Evolutionary conservation across 2,797 vertebrate genomes (phyloP), one percentile per base, ranked within the genome.

Genomic region (Lycodopsis pacificus): DNA sequence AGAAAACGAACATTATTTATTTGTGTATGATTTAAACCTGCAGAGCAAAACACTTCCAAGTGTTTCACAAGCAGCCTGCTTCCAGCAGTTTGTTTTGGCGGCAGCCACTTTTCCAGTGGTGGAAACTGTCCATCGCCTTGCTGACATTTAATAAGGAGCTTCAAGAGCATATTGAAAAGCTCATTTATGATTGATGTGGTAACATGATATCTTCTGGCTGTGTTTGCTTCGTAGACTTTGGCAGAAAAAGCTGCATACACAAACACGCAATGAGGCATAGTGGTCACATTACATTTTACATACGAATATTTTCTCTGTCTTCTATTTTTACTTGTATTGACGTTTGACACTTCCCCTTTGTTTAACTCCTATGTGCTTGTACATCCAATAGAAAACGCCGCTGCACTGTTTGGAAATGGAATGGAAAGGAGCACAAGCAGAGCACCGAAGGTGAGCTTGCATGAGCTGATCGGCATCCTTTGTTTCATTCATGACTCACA

Each of bases 1-100:
- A 68, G 67, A 67, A 76, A 49, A 59, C 11, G 0, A 49, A 38
- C 57, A 53, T 62, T 63, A 71, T 68, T 66, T 48, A 74, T 66
- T 51, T 69, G 69, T 64, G 5, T 38, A 25, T 70, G 46, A 75
- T 27, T 53, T 48, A 44, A 49, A 40, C 57, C 14, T 70, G 4
- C 12, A 7, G 27, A 68, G 25, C 17, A 51, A 72, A 85, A 63
- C 49, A 61, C 54, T 5, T 65, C 14, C 14, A 36, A n/a, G 30
- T 66, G 11, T 19, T 51, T 40, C 46, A 63, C 32, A 73, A 19
- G 69, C 53, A 17, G 57, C 22, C 1, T 11, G 0, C 19, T 69
- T 61, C 25, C 30, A 57, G 48, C 65, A 7, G 17, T 56, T 54
- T 15, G 10, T 53, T 27, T 64, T 30, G 27, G 27, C 27, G 22